phyloP scores from a whole-genome alignment of 2,113 vertebrate genomes.

The Canis aureus region DNA sequence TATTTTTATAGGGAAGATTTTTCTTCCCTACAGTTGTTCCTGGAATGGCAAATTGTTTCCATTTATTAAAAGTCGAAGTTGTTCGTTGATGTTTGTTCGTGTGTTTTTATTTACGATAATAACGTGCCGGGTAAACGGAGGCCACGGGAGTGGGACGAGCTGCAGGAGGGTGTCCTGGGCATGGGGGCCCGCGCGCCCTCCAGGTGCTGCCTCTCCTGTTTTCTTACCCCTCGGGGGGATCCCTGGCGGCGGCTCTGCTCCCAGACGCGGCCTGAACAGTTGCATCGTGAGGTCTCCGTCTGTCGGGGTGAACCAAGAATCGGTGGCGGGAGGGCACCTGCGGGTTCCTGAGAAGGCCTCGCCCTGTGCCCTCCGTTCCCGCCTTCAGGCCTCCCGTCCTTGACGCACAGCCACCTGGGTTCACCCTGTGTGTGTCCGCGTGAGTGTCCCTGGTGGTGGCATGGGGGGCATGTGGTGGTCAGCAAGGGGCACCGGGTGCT shows the following conservation, averaged over 20 bases:
- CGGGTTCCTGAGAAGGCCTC: neutral
- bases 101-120: constrained; percentile 43
- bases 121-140: neutral
- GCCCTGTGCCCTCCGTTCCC: neutral
- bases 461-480: neutral
- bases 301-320: no score
- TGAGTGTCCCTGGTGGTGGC: neutral
- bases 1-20: constrained; percentile 90
- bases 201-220: no score
- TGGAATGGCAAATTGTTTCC: constrained; percentile 86
- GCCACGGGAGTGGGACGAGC: neutral
- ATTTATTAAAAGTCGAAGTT: constrained; percentile 92
- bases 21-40: constrained; percentile 87
- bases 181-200: no score
- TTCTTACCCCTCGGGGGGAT: no score
- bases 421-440: no score
- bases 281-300: no score
- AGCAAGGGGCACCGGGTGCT: no score
- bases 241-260: no score
- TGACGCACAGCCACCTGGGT: no score
- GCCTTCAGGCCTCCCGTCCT: neutral
- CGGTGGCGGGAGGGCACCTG: no score
- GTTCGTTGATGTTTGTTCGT: constrained; percentile 41
- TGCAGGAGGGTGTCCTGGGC: no score
- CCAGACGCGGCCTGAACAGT: no score